Base-by-base conservation (phyloP, 1,140 invertebrate genomes). In the Eumaeus atala region DNA sequence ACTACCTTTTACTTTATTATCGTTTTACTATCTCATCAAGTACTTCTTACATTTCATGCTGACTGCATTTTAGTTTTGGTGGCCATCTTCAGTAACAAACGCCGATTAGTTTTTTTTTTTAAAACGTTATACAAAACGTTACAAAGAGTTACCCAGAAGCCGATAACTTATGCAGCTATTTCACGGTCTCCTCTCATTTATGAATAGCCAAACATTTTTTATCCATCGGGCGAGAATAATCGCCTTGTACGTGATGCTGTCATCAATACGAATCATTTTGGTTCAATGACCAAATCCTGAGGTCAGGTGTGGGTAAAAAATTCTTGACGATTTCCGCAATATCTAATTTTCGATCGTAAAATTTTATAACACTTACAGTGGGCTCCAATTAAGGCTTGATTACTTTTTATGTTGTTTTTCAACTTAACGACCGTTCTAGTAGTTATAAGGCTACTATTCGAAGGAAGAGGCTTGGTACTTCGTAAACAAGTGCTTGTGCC, bases 261-360 rank as follows among this genome's bases (percentile, higher is more conserved):
- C 66, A 63, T 72, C 54, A 49, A 54, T 56, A 58, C 56, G 40
- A 53, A 67, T 35, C 48, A 44, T 42, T 44, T 44, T 64, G 56
- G 75, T 74, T 78, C 74, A 76, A 65, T 55, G 76, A 77, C 78
- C 74, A 70, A 56, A 21, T 38, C 50, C 51, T 63, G 56, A 79
- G 74, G 74, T 78, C 67, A 75, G 70, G 66, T 74, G 64, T 51
- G 57, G 59, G 58, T 52, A 60, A 67, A 79, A 76, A 76, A 75
- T 71, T 61, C 50, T 59, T n/a, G n/a, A 57, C 66, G 58, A 50
- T 72, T 76, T 72, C 72, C 67, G 70, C 64, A 62, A 64, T 67
- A 71, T 68, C 73, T 72, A 67, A 76, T 77, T 76, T 73, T 68
- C 55, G 71, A 54, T 70, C 69, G 64, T 77, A 77, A 74, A 76